These are phyloP conservation scores for Cathartes aura DNA, from an alignment of 2,113 vertebrate species.

Conservation along the genomic window DNA sequence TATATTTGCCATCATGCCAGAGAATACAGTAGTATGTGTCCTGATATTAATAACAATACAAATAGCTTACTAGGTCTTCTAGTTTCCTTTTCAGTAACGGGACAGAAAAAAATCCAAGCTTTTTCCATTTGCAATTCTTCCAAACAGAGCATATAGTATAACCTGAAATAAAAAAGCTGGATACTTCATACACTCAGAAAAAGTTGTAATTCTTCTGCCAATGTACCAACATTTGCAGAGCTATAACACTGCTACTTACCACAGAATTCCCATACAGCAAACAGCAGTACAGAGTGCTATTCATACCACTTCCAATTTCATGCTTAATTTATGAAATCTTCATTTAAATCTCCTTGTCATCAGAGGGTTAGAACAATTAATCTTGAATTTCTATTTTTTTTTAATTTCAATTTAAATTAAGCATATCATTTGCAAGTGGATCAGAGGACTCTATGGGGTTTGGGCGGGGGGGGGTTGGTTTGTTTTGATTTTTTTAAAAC, in stretches of 20 bases:
- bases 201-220: not conserved
- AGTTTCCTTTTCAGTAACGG: not conserved
- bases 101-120: not conserved
- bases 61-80: not conserved
- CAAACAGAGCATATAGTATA: not conserved
- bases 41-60: not conserved
- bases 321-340: not conserved
- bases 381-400: no score
- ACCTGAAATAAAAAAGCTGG: not conserved
- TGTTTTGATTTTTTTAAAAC: not conserved
- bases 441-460: not conserved
- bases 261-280: not conserved
- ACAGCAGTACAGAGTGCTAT: not conserved
- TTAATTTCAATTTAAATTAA: not conserved
- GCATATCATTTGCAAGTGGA: not conserved
- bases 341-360: not conserved
- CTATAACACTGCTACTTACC: not conserved
- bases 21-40: not conserved
- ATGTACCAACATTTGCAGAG: not conserved
- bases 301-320: not conserved
- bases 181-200: not conserved
- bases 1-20: not conserved
- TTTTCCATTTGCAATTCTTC: not conserved
- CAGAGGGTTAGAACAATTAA: not conserved
- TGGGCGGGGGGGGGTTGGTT: accelerated